phyloP scores from a whole-genome alignment of 2,113 vertebrate species.

The Symphodus melops region DNA sequence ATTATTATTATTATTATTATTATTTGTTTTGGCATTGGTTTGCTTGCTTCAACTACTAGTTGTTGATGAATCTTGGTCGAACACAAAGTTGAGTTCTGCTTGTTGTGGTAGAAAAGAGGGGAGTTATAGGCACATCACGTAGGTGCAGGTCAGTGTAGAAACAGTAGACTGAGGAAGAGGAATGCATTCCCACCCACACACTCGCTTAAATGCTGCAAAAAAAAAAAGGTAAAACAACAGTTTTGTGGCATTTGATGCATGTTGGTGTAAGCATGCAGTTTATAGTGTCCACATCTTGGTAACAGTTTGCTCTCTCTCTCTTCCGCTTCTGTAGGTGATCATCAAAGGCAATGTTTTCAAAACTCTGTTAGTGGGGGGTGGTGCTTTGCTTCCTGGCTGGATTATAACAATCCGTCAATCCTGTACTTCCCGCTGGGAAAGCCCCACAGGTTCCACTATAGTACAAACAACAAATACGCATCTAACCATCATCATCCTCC shows the following conservation, averaged over 20 bases:
- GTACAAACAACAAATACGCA: constrained; percentile 56
- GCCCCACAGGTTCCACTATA: constrained; percentile 62
- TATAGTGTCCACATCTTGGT: not conserved
- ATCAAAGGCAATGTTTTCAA: constrained; percentile 29
- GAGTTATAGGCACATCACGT: no score
- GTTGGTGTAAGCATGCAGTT: not conserved
- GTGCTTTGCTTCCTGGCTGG: constrained; percentile 59
- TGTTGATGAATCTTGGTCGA: not conserved
- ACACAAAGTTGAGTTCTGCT: no score
- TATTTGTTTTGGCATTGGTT: no score
- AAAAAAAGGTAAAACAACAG: no score
- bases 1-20: no score
- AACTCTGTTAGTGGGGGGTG: constrained; percentile 33
- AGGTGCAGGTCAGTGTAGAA: no score
- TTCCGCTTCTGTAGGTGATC: constrained; percentile 8
- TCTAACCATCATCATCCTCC: constrained; percentile 66
- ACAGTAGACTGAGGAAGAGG: no score
- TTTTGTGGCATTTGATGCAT: no score
- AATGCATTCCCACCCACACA: no score
- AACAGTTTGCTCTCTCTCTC: constrained; percentile 5
- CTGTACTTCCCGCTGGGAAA: constrained; percentile 69
- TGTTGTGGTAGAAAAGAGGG: no score
- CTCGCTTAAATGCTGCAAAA: no score
- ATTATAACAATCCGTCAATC: constrained; percentile 77
- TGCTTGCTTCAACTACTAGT: no score